Conservation (phyloP, 2,888 invertebrate species). For the Sicus ferrugineus region DNA sequence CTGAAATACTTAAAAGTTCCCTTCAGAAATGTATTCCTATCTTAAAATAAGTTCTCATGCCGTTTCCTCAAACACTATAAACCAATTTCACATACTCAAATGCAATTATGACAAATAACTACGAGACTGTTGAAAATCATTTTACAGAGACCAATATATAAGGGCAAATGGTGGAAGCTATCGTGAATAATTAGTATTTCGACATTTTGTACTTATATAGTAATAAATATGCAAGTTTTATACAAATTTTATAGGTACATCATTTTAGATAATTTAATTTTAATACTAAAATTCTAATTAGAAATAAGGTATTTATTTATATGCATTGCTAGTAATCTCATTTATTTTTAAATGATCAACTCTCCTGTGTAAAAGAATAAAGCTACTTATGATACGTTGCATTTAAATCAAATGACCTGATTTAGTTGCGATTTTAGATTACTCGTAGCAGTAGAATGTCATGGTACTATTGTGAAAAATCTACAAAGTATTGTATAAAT, state of each 20-base stretch:
- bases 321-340: slow-evolving; percentile 3
- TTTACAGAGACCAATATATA: slow-evolving; percentile 18
- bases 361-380: slow-evolving; percentile 5
- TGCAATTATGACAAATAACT: slow-evolving; percentile 38
- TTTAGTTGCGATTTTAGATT: too few species aligned
- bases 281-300: slow-evolving; percentile 9
- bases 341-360: slow-evolving; percentile 18
- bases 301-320: slow-evolving; percentile 28
- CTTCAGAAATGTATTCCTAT: slow-evolving; percentile 27
- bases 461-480: too few species aligned
- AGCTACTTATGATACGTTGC: too few species aligned
- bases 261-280: slow-evolving; percentile 30
- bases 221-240: not conserved
- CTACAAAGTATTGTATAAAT: too few species aligned
- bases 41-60: slow-evolving; percentile 16
- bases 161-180: slow-evolving; percentile 6
- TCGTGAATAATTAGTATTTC: slow-evolving; percentile 20
- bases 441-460: too few species aligned
- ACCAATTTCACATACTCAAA: slow-evolving; percentile 21
- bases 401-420: too few species aligned
- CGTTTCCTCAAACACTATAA: not conserved
- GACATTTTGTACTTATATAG: slow-evolving; percentile 8
- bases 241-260: slow-evolving; percentile 14
- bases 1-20: slow-evolving; percentile 22
- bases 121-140: slow-evolving; percentile 33